Evolutionary conservation across 2,113 vertebrate genomes (phyloP).

Genomic region (Callipepla californica): DNA sequence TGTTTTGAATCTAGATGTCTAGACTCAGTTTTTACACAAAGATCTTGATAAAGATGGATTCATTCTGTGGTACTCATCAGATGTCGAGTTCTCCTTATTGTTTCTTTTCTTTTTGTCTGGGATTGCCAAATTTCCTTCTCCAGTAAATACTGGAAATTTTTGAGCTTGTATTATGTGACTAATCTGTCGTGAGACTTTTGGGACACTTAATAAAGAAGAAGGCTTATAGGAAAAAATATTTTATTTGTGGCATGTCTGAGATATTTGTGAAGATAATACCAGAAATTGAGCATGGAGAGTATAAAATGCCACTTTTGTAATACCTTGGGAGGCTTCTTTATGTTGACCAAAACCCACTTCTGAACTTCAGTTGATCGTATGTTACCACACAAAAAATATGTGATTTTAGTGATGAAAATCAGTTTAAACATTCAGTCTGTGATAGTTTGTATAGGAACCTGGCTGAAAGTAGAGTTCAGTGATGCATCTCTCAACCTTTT

Average conservation of each 20-base stretch:
- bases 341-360: neutral
- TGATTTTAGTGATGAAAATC: neutral
- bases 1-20: neutral
- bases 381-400: neutral
- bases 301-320: neutral
- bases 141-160: neutral
- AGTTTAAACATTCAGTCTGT: neutral
- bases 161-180: neutral
- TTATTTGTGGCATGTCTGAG: neutral
- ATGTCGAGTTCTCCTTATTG: neutral
- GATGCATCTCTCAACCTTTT: neutral
- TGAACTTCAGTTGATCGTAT: neutral
- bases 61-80: neutral
- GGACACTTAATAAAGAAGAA: neutral
- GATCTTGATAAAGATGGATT: neutral
- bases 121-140: neutral
- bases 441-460: neutral
- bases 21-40: neutral
- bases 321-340: neutral
- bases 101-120: neutral
- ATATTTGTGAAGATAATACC: neutral
- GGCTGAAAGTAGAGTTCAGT: neutral
- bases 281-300: neutral
- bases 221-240: neutral
- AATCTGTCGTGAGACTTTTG: neutral